A percentile compares a stretch with the other conserved stretches of the same genome.
Conservation (phyloP, 2,888 invertebrate genomes). For the Pollenia labialis region DNA sequence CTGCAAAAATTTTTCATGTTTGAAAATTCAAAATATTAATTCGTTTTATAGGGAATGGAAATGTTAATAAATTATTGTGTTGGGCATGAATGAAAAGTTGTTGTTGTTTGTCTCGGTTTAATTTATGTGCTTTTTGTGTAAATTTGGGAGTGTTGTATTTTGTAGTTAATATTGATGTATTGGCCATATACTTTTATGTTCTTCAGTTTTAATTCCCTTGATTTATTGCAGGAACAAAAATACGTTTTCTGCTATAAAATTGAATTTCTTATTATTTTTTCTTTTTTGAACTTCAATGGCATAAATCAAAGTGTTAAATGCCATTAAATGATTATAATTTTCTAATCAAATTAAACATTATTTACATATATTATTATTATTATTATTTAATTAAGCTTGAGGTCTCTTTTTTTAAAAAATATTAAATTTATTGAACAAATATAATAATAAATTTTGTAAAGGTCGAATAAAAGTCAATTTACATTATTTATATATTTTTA, state of each 20-base stretch:
- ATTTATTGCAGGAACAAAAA: constrained; percentile 22
- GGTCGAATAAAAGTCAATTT: no score
- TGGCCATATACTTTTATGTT: constrained; percentile 39
- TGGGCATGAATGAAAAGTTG: neutral
- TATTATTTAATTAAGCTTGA: no score
- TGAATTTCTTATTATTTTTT: constrained; percentile 17
- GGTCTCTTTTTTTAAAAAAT: neutral
- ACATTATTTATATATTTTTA: no score
- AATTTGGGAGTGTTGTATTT: neutral
- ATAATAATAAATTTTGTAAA: no score
- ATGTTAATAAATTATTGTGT: constrained; percentile 35
- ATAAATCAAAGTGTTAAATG: constrained; percentile 20
- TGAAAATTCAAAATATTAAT: constrained; percentile 19
- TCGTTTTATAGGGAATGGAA: constrained; percentile 16
- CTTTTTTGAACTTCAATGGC: constrained; percentile 3
- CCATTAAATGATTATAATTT: neutral
- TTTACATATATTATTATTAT: neutral
- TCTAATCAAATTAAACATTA: neutral
- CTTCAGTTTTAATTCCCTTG: constrained; percentile 24
- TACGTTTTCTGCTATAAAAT: constrained; percentile 5
- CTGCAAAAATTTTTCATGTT: neutral
- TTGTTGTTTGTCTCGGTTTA: neutral
- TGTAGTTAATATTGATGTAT: constrained; percentile 37
- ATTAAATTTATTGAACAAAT: no score
- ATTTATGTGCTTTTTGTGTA: constrained; percentile 31